These are phyloP conservation scores for Nothoprocta pentlandii DNA, from an alignment of 2,113 vertebrate species.

Conservation along the genomic window DNA sequence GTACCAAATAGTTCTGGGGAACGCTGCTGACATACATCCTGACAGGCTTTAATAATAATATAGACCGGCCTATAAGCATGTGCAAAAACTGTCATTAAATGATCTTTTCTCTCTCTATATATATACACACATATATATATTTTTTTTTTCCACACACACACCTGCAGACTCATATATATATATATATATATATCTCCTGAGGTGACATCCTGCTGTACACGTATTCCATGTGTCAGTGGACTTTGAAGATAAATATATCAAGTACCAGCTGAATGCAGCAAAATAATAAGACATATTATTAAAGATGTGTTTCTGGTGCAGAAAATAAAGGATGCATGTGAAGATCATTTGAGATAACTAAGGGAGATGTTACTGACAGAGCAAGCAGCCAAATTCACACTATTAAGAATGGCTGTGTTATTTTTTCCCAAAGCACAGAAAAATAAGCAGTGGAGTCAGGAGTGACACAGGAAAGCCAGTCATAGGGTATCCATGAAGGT, in stretches of 20 bases:
- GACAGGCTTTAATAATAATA: background rate
- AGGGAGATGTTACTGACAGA: background rate
- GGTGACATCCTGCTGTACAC: background rate
- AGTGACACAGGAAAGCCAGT: background rate
- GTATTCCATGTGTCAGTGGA: background rate
- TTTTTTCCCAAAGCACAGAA: background rate
- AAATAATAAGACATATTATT: slow-evolving; percentile 35
- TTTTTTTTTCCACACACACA: background rate
- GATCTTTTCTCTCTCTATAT: background rate
- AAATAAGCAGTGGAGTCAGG: background rate
- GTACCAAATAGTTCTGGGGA: background rate
- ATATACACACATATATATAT: background rate
- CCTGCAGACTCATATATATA: background rate
- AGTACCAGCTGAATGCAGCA: background rate
- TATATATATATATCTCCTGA: background rate
- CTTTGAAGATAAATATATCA: slow-evolving; percentile 26
- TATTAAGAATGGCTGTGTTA: background rate
- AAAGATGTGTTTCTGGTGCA: background rate
- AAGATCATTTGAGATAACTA: background rate
- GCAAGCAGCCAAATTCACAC: background rate
- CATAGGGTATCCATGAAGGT: background rate
- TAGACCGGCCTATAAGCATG: background rate
- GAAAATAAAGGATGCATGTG: background rate
- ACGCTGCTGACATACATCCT: background rate
- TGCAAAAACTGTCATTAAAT: background rate